Percentiles rank a stretch among this genome's conserved stretches.
These are phyloP conservation scores for Alauda arvensis DNA, from an alignment of 2,797 vertebrate genomes.

Conservation along the genomic window DNA sequence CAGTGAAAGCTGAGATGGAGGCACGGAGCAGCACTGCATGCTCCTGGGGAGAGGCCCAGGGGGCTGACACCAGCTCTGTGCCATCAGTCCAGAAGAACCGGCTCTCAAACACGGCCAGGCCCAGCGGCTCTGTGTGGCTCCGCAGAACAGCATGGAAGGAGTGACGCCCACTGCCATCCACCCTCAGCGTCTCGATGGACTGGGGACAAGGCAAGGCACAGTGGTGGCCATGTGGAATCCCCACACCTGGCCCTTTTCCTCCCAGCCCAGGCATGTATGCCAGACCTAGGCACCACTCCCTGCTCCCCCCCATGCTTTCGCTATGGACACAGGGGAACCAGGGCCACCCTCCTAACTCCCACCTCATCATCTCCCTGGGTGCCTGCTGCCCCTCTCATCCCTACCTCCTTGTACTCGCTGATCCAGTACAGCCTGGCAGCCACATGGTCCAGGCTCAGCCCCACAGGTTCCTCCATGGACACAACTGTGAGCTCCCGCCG, in stretches of 20 bases:
- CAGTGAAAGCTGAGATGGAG: slow-evolving; percentile 61
- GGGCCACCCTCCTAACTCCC: not conserved
- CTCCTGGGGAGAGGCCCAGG: slow-evolving; percentile 53
- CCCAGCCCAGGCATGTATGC: not conserved
- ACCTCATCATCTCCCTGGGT: not conserved
- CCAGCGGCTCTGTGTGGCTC: slow-evolving; percentile 41
- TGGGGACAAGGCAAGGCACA: slow-evolving; percentile 41
- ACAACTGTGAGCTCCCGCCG: slow-evolving; percentile 70
- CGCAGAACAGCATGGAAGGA: slow-evolving; percentile 74
- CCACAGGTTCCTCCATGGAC: slow-evolving; percentile 77
- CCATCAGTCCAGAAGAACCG: slow-evolving; percentile 82
- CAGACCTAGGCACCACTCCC: not conserved
- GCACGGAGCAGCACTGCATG: slow-evolving; percentile 67
- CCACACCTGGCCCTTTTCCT: not conserved
- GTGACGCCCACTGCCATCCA: slow-evolving; percentile 78
- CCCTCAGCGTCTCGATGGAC: slow-evolving; percentile 83
- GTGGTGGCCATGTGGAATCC: rapidly evolving
- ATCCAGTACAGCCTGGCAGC: slow-evolving; percentile 86
- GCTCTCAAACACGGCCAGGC: slow-evolving; percentile 79
- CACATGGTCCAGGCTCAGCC: slow-evolving; percentile 80
- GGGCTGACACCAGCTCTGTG: slow-evolving; percentile 68
- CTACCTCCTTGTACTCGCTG: slow-evolving; percentile 84
- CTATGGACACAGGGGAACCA: not conserved
- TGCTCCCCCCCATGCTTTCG: not conserved
- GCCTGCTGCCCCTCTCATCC: not conserved